A percentile compares a stretch with the other conserved stretches of the same genome.
Conservation (phyloP, 2,888 invertebrate genomes). For the Arrhopalites spinosus region DNA sequence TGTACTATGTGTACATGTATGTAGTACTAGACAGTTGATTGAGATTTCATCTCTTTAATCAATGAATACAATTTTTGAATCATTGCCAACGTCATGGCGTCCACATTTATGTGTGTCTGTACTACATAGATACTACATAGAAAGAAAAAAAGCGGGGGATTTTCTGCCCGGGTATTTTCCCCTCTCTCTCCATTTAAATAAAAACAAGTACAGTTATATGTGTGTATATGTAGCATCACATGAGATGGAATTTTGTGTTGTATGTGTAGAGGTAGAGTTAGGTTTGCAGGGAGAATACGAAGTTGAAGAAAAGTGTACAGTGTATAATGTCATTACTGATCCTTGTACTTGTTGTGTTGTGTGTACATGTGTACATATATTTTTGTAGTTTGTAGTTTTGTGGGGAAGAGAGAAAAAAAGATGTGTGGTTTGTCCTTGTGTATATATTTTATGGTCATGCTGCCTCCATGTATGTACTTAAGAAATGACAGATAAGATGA, state of each 20-base stretch:
- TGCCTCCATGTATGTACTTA: neutral
- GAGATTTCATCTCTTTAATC: neutral
- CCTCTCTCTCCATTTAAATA: neutral
- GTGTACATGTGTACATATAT: neutral
- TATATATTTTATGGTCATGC: neutral
- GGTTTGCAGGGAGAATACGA: too few relatives aligned
- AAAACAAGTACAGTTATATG: too few relatives aligned
- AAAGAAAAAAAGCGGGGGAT: neutral
- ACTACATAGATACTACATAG: neutral
- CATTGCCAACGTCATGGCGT: neutral
- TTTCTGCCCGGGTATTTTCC: neutral
- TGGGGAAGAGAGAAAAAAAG: too few relatives aligned
- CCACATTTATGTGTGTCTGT: neutral
- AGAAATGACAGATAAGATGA: slow-evolving; percentile 22
- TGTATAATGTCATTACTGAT: too few relatives aligned
- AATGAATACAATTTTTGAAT: neutral
- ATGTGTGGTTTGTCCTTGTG: neutral
- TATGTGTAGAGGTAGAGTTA: too few relatives aligned
- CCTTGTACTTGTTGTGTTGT: neutral
- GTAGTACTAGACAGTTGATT: too few relatives aligned
- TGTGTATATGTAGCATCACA: too few relatives aligned
- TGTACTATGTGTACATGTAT: too few relatives aligned
- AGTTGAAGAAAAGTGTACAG: too few relatives aligned
- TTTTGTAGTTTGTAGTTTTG: neutral
- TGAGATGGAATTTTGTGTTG: too few relatives aligned